Evolutionary conservation across 2,888 invertebrate species (phyloP), one percentile per base, ranked within the genome.

Genomic region (Abscondita cerata): DNA sequence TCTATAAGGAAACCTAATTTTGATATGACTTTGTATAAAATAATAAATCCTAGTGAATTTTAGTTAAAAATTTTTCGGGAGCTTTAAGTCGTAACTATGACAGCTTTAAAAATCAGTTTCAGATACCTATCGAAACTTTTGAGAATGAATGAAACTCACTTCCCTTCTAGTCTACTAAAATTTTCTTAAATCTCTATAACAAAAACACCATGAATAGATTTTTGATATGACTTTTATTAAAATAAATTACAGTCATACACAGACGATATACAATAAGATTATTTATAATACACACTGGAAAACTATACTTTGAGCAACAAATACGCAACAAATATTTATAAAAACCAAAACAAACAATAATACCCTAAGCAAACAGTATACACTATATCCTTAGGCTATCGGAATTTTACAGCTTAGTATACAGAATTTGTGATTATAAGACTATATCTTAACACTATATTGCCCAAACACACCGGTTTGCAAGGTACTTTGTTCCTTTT

Each of bases 161-260:
- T n/a, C n/a, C n/a, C n/a, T n/a, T n/a, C n/a, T n/a, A n/a, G n/a
- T n/a, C n/a, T n/a, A n/a, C n/a, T n/a, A n/a, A n/a, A n/a, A n/a
- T n/a, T n/a, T n/a, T n/a, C n/a, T n/a, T n/a, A n/a, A n/a, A n/a
- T n/a, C n/a, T n/a, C n/a, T n/a, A n/a, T n/a, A n/a, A n/a, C n/a
- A n/a, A n/a, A 41, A 12, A 41, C 12, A 41, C 11, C n/a, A 41
- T 13, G 41, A 13, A 44, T 44, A n/a, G 44, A 44, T 44, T 44
- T 44, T 56, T 64, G 56, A 64, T 62, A 62, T 64, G 61, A 61
- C 78, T 80, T 80, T 80, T 81, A 81, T 81, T 81, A 81, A 81
- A 81, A 81, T 81, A 81, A 81, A 81, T 81, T 81, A 81, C 81
- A 80, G 78, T 81, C 81, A 81, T 80, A 81, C 81, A 80, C 75